A percentile compares a stretch with the other conserved stretches of the same genome.
These are phyloP conservation scores for Hirudinaria manillensis DNA, from an alignment of 2,888 invertebrate species.

Conservation along the genomic window DNA sequence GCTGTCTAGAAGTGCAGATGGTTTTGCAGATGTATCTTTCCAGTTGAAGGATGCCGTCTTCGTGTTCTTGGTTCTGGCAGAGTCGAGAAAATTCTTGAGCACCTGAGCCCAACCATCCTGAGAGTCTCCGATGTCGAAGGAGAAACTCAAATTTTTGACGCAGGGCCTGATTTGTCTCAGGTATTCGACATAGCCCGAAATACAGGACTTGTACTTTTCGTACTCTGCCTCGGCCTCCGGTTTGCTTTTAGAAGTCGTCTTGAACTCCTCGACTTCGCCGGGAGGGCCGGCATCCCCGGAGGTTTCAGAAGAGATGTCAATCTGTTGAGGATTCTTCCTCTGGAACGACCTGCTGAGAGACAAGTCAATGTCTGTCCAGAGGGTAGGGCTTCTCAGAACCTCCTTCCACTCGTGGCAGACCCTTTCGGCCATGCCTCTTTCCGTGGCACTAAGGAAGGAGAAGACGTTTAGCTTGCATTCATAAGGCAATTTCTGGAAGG, in stretches of 20 bases:
- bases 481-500: constrained; percentile 47
- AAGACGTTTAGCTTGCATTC: constrained; percentile 50
- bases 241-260: not conserved
- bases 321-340: not conserved
- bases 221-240: constrained; percentile 42
- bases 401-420: constrained; percentile 48
- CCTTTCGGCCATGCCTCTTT: constrained; percentile 45
- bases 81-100: constrained; percentile 43
- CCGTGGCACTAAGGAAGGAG: constrained; percentile 44
- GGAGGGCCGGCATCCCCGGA: constrained; percentile 34
- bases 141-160: constrained; percentile 47
- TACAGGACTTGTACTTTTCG: constrained; percentile 45
- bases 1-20: constrained; percentile 43
- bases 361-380: constrained; percentile 48
- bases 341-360: constrained; percentile 34
- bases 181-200: constrained; percentile 45
- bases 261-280: not conserved
- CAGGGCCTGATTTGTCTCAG: constrained; percentile 44
- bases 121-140: constrained; percentile 50
- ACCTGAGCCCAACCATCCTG: constrained; percentile 46
- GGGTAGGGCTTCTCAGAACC: constrained; percentile 43
- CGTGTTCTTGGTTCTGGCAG: constrained; percentile 43
- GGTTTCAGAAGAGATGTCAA: not conserved
- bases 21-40: constrained; percentile 50
- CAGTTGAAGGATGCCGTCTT: constrained; percentile 48